phyloP scores from a whole-genome alignment of 1,140 invertebrate genomes.

The Pteromalus puparum region DNA sequence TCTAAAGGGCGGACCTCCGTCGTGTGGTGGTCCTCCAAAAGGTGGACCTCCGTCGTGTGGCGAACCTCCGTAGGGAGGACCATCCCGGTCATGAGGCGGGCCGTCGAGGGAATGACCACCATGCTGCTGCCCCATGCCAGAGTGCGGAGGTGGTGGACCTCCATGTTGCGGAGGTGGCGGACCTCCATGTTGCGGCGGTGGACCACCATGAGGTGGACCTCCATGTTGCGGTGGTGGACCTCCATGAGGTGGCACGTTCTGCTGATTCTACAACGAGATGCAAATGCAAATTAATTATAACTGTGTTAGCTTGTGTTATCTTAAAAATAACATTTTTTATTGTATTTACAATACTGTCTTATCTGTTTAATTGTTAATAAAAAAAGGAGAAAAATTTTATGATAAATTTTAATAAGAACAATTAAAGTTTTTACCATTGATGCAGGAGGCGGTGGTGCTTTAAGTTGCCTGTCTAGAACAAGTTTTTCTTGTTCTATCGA shows the following conservation, averaged over 20 bases:
- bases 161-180: slow-evolving; percentile 1
- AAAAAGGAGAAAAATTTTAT: background rate
- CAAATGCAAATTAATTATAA: background rate
- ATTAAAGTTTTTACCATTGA: slow-evolving; percentile 58
- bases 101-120: slow-evolving; percentile 3
- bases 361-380: too few relatives aligned
- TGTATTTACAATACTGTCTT: background rate
- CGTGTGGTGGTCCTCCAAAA: slow-evolving; percentile 27
- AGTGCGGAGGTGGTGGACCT: background rate
- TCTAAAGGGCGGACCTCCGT: background rate
- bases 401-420: background rate
- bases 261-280: slow-evolving; percentile 55
- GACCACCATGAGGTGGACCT: background rate
- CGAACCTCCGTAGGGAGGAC: background rate
- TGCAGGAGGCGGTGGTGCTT: slow-evolving; percentile 67
- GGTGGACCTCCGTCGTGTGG: slow-evolving; percentile 19
- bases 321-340: background rate
- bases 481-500: slow-evolving; percentile 88
- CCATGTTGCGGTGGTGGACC: background rate
- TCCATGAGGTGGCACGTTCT: slow-evolving; percentile 48
- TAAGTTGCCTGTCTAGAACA: slow-evolving; percentile 82
- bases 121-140: background rate
- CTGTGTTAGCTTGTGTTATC: background rate
- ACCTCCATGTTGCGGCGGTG: slow-evolving; percentile 3
- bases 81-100: slow-evolving; percentile 13